Evolutionary conservation across 2,888 invertebrate species (phyloP).

Genomic region (Drosophila stalkeri): DNA sequence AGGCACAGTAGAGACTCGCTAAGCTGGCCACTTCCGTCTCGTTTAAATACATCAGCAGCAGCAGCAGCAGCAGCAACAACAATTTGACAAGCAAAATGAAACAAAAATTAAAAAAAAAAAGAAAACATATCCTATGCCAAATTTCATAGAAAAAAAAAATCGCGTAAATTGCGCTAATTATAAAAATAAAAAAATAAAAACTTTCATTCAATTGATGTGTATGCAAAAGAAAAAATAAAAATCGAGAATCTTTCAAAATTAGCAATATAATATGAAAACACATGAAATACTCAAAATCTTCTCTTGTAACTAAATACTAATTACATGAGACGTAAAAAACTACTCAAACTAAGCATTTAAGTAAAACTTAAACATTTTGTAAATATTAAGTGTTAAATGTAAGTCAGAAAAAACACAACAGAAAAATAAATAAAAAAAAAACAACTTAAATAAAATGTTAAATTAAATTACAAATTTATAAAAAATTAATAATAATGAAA

Average conservation of each 20-base stretch:
- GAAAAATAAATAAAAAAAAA: background rate
- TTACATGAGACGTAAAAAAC: constrained; percentile 44
- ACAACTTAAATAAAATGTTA: constrained; percentile 24
- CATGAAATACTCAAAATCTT: constrained; percentile 30
- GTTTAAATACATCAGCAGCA: constrained; percentile 11
- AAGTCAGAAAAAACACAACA: constrained; percentile 26
- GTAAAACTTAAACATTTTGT: constrained; percentile 59
- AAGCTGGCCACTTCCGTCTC: constrained; percentile 1
- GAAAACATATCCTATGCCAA: constrained; percentile 81
- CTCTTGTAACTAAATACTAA: constrained; percentile 43
- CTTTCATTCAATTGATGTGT: constrained; percentile 57
- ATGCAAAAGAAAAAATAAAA: constrained; percentile 16
- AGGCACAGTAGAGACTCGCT: constrained; percentile 9
- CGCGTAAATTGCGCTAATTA: constrained; percentile 47
- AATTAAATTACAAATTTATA: constrained; percentile 14
- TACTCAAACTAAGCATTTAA: constrained; percentile 74
- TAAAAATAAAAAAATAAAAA: constrained; percentile 11
- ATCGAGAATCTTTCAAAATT: constrained; percentile 43
- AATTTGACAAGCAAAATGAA: constrained; percentile 16
- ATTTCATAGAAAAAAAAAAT: constrained; percentile 73
- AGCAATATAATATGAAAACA: constrained; percentile 6
- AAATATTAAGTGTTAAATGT: constrained; percentile 58
- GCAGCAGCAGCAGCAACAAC: constrained; percentile 2
- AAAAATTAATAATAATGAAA: constrained; percentile 39
- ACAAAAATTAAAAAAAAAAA: constrained; percentile 51